Base-by-base conservation (phyloP, 2,113 vertebrate species). In the Monarcha castaneiventris region DNA sequence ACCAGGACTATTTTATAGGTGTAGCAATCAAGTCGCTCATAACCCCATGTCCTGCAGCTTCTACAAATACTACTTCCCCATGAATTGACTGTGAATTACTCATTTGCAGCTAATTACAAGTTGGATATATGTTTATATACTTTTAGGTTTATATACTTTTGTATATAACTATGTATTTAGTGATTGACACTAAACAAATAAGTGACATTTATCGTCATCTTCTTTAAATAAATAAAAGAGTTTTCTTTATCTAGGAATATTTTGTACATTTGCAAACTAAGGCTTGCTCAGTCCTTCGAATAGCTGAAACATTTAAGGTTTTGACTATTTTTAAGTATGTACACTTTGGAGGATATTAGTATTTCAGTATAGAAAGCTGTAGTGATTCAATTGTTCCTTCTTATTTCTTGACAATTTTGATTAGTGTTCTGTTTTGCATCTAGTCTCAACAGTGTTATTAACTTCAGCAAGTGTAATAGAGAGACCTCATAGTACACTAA, bases 371-470 rank as follows among this genome's bases (percentile, higher is more conserved):
- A 66, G 77, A 87, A 93, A 72, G 11, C 25, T 94, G 59, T 80
- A 89, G 46, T 43, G 33, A 21, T 79, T 89, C 33, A 78, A 12
- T 51, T 71, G 56, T 35, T 89, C 54, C 16, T 93, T 86, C 58
- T 68, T 73, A 39, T 71, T 33, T 84, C 49, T 61, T 84, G 44
- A 69, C 44, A 52, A 72, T 71, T 90, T 90, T 93, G 52, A 55
- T 56, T 90, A 62, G 59, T 78, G 69, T 48, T 97, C 94, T 97
- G 94, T 56, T 97, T 97, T 97, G 95, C 81, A 66, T 97, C 92
- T 90, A 88, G 48, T 94, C 89, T 94, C 85, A 96, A 82, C 54
- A 85, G 80, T 54, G 26, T 97, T 97, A 98, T 96, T 97, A 97
- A 94, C 76, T 96, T 83, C 61, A 98, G 74, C 94, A 97, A 90